These are phyloP conservation scores for Botia kubotai DNA, from an alignment of 2,797 vertebrate genomes.

Conservation along the genomic window DNA sequence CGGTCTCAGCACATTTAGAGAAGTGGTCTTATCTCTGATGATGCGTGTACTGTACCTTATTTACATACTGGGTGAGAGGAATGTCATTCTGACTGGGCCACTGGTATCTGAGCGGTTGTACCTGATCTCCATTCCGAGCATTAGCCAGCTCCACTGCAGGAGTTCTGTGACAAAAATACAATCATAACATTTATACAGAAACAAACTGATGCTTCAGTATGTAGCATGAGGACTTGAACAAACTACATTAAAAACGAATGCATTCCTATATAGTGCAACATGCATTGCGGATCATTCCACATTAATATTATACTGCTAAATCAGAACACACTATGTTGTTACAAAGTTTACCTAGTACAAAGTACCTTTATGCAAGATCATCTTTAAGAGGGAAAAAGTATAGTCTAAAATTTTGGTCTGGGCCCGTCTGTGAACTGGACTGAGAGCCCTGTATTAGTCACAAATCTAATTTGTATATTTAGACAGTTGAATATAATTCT, in stretches of 20 bases:
- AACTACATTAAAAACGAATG: not conserved
- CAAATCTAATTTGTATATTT: too few species aligned
- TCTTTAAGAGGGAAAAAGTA: too few species aligned
- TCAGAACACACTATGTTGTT: not conserved
- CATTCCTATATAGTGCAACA: not conserved
- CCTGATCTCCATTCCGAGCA: slow-evolving; percentile 74
- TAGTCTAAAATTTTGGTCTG: too few species aligned
- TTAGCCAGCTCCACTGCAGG: slow-evolving; percentile 71
- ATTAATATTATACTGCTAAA: not conserved
- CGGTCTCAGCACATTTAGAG: not conserved
- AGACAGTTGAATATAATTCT: too few species aligned
- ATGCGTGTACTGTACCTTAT: slow-evolving; percentile 70
- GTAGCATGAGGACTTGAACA: not conserved
- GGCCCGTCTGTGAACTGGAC: too few species aligned
- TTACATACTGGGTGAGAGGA: slow-evolving; percentile 67
- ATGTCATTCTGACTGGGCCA: slow-evolving; percentile 70
- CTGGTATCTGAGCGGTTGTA: slow-evolving; percentile 77
- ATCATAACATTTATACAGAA: not conserved
- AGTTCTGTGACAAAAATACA: slow-evolving; percentile 64
- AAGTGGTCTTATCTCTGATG: not conserved
- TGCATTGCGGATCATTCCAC: not conserved
- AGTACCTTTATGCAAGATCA: too few species aligned
- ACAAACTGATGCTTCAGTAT: not conserved
- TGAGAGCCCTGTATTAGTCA: too few species aligned
- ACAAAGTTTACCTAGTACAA: too few species aligned